Percentiles rank a stretch among this genome's conserved stretches.
These are phyloP conservation scores for Rhynchophorus ferrugineus DNA, from an alignment of 1,140 invertebrate genomes.

Conservation along the genomic window DNA sequence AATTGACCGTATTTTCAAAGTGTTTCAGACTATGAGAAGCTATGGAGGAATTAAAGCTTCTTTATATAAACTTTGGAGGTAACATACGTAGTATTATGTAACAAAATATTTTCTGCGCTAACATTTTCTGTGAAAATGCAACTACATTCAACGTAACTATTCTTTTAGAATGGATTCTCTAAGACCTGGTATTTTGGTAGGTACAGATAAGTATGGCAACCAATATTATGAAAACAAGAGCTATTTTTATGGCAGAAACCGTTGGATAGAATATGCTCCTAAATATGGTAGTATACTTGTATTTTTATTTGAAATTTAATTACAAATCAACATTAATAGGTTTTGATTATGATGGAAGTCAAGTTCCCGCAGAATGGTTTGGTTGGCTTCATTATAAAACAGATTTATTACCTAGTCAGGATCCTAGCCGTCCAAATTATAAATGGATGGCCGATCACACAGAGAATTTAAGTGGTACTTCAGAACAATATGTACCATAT, in stretches of 20 bases:
- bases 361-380: constrained; percentile 87
- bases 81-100: constrained; percentile 40
- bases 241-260: constrained; percentile 84
- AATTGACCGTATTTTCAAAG: constrained; percentile 62
- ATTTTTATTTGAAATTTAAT: background rate
- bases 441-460: constrained; percentile 81
- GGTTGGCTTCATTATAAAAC: constrained; percentile 82
- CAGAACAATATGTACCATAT: constrained; percentile 79
- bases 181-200: constrained; percentile 79
- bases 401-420: constrained; percentile 64
- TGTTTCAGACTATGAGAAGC: constrained; percentile 61
- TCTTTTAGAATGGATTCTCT: constrained; percentile 73
- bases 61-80: constrained; percentile 70
- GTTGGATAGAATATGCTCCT: constrained; percentile 87
- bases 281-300: constrained; percentile 43
- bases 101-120: constrained; percentile 13
- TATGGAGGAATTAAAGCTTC: constrained; percentile 70
- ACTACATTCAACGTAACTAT: background rate
- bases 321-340: constrained; percentile 29
- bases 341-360: constrained; percentile 89
- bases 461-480: constrained; percentile 77
- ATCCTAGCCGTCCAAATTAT: constrained; percentile 66
- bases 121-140: background rate
- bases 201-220: constrained; percentile 93
- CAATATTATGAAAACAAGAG: constrained; percentile 90